These are phyloP conservation scores for Sceloporus undulatus DNA, from an alignment of 2,113 vertebrate genomes.

Conservation along the genomic window DNA sequence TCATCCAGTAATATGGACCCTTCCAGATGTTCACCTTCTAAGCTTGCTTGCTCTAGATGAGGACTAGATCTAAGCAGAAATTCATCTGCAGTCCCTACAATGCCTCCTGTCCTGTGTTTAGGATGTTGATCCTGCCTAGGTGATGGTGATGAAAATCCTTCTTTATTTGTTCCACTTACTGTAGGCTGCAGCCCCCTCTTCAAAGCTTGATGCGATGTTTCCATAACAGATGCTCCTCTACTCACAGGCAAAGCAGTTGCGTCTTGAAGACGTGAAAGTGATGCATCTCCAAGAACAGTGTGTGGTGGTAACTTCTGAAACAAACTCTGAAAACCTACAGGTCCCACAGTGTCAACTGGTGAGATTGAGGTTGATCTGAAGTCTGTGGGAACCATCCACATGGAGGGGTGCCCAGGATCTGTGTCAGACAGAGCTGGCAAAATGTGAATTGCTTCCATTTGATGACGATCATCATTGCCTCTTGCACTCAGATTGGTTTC, in stretches of 20 bases:
- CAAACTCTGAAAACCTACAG: neutral
- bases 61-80: accelerated
- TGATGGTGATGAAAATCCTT: accelerated
- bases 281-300: neutral
- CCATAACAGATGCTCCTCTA: accelerated
- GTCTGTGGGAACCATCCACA: accelerated
- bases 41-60: accelerated
- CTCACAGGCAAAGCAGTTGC: accelerated
- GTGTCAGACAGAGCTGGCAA: accelerated
- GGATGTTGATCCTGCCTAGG: accelerated
- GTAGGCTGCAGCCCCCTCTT: accelerated
- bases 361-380: accelerated
- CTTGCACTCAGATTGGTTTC: neutral
- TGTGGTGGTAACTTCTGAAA: accelerated
- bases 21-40: neutral
- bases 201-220: accelerated
- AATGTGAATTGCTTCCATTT: accelerated
- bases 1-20: accelerated
- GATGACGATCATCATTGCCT: accelerated
- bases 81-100: neutral
- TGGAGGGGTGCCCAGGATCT: accelerated
- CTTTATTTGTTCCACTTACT: accelerated
- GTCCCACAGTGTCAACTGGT: neutral
- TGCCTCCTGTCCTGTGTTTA: accelerated
- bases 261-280: neutral